Evolutionary conservation across 2,113 vertebrate species (phyloP), one percentile per base, ranked within the genome.

Genomic region (Otus sunia): DNA sequence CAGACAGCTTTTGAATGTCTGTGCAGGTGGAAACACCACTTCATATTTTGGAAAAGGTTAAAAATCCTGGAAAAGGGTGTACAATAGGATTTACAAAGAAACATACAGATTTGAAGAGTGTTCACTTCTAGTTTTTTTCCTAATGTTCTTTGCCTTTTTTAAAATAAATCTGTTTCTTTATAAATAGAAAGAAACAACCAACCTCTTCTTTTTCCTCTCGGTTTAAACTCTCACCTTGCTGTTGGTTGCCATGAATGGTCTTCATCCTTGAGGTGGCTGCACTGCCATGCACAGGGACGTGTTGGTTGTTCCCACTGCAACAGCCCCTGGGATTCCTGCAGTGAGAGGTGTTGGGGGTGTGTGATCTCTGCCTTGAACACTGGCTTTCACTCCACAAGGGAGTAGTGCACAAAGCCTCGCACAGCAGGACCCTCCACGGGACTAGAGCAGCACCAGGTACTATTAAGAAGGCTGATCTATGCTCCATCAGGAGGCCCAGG

Each of bases 341-440:
- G 23, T 9, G 62, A 36, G 66, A 52, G 37, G 10, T 5, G 13
- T 37, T 2, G 2, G 67, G 29, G 17, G 2, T 12, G 34, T 11
- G 43, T 11, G 15, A 59, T 19, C 11, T 47, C 56, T 32, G 1
- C 1, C 19, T 13, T 5, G 77, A 7, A 8, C 55, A 3, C 6
- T 4, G 69, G 12, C 13, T n/a, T 45, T 26, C 50, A 9, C 21
- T 41, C 25, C 37, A 8, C 36, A 2, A 20, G 15, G 36, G 10
- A 67, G 29, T 9, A 36, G 30, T 12, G 56, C 36, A 52, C 47
- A 43, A 59, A 66, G 26, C 43, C n/a, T 45, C 43, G 71, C 39
- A 19, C 34, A 11, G 30, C 59, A 13, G 9, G 45, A n/a, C 15
- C 56, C 12, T 23, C 5, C 50, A 16, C 3, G 4, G 47, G 16